phyloP scores from a whole-genome alignment of 2,113 vertebrate species.

The Leucoraja erinaceus region DNA sequence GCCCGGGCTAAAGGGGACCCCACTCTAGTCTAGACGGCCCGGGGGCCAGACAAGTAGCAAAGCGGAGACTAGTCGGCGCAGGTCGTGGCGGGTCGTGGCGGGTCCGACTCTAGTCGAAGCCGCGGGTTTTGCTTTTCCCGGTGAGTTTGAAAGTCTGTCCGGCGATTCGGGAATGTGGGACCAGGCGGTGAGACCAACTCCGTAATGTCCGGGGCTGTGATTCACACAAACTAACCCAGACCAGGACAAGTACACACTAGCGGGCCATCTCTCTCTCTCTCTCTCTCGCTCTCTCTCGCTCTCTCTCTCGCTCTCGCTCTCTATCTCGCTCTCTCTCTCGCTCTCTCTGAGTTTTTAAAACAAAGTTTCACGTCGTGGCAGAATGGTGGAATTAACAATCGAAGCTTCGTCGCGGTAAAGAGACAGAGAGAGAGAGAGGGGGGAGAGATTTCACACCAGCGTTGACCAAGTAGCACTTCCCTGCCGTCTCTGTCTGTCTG shows the following conservation, averaged over 20 bases:
- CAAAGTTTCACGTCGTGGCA: background rate
- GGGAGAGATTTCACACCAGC: background rate
- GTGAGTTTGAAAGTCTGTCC: background rate
- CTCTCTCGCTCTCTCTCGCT: too few species aligned
- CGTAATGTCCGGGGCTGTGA: slow-evolving; percentile 18
- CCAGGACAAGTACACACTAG: background rate
- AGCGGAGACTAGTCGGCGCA: background rate
- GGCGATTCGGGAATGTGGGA: background rate
- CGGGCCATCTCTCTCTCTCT: too few species aligned
- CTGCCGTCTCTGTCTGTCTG: too few species aligned
- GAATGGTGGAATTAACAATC: background rate
- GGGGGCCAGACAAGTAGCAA: background rate
- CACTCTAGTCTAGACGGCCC: background rate
- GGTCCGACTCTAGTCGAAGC: background rate
- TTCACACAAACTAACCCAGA: background rate
- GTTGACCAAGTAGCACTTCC: background rate
- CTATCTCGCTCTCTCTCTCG: background rate
- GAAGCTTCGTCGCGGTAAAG: too few species aligned
- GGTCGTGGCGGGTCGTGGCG: background rate
- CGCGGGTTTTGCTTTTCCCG: background rate
- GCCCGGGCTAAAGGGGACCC: slow-evolving; percentile 21
- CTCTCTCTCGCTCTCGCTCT: too few species aligned
- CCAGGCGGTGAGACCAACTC: slow-evolving; percentile 4
- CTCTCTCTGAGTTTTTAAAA: background rate
- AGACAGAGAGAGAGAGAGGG: background rate